A percentile compares a stretch with the other conserved stretches of the same genome.
Conservation (phyloP, 2,113 vertebrate genomes). For the Empidonax traillii region DNA sequence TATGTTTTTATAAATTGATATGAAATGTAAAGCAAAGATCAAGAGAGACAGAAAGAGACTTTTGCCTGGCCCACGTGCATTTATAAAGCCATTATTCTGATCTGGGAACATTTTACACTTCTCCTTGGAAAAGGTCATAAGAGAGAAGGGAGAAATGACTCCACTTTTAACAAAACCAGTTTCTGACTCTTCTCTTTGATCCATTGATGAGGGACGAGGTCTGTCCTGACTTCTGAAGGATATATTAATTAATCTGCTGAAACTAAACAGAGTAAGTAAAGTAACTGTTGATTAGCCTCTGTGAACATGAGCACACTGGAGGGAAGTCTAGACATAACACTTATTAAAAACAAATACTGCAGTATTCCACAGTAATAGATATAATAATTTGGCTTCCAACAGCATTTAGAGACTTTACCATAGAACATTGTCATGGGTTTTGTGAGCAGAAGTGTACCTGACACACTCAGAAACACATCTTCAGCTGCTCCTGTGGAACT, state of each 20-base stretch:
- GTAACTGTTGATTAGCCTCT: neutral
- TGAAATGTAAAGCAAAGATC: neutral
- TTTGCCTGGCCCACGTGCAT: neutral
- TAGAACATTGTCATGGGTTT: neutral
- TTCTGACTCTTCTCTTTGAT: neutral
- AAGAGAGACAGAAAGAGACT: neutral
- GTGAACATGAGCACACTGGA: neutral
- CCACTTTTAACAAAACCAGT: neutral
- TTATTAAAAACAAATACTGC: slow-evolving; percentile 17
- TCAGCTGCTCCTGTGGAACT: neutral
- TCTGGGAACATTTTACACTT: neutral
- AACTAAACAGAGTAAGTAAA: neutral
- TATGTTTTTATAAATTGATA: neutral
- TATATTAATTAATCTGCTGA: neutral
- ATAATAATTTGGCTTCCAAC: neutral
- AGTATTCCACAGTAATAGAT: neutral
- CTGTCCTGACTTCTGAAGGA: neutral
- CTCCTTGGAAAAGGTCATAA: neutral
- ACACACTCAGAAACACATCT: neutral
- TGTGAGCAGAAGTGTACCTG: neutral
- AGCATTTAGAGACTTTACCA: neutral
- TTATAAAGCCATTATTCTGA: neutral
- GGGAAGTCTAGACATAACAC: neutral
- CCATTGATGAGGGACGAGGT: neutral
- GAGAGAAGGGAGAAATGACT: neutral